These are phyloP conservation scores for Lindbergichthys nudifrons DNA, from an alignment of 2,797 vertebrate genomes.

Conservation along the genomic window DNA sequence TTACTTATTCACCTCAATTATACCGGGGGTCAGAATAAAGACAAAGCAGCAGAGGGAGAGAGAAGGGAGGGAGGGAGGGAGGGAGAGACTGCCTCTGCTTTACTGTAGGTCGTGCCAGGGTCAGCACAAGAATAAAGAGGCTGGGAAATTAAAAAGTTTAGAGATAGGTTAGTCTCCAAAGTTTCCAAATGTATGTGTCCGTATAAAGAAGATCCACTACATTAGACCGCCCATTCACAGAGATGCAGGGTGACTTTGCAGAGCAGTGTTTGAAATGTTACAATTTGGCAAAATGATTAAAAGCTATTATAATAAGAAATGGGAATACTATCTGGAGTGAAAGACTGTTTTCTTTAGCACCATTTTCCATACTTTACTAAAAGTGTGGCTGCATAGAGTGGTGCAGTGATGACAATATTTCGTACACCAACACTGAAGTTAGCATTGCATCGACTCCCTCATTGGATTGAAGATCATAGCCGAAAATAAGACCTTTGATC, in stretches of 20 bases:
- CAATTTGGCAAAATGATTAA: not conserved
- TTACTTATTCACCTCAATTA: slow-evolving; percentile 70
- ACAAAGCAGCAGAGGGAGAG: slow-evolving; percentile 37
- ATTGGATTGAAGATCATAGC: no score
- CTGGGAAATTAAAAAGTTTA: slow-evolving; percentile 48
- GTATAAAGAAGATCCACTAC: not conserved
- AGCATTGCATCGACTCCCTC: no score
- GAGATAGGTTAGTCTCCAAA: slow-evolving; percentile 18
- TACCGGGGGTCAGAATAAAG: slow-evolving; percentile 40
- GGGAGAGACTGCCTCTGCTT: not conserved
- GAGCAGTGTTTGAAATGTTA: not conserved
- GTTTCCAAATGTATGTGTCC: not conserved
- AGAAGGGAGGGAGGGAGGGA: not conserved
- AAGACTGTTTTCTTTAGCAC: no score
- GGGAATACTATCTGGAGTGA: no score
- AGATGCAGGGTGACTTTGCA: not conserved
- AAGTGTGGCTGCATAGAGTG: no score
- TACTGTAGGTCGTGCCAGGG: not conserved
- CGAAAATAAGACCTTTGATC: no score
- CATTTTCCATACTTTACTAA: no score
- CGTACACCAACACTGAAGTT: no score
- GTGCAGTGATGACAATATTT: no score
- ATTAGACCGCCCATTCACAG: accelerated
- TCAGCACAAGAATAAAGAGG: not conserved
- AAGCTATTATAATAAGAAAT: not conserved